Percentiles rank a stretch among this genome's conserved stretches.
Conservation (phyloP, 1,140 invertebrate genomes). For the Globodera rostochiensis region DNA sequence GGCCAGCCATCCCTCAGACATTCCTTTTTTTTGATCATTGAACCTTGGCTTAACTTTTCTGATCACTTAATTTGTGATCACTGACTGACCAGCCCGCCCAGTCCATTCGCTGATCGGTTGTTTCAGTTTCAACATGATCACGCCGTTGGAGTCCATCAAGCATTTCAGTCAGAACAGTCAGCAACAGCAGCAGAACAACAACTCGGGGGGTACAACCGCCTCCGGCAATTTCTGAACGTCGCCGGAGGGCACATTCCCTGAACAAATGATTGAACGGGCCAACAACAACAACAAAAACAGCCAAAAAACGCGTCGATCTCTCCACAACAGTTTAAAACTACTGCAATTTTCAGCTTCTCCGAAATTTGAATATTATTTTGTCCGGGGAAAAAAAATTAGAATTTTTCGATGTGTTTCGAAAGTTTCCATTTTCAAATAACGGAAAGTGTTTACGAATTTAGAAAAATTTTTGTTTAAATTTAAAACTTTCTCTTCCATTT, state of each 20-base stretch:
- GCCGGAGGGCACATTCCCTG: neutral
- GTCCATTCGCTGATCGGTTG: neutral
- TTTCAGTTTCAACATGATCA: conserved; percentile 65
- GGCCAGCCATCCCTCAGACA: too few relatives aligned
- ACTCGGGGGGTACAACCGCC: conserved; percentile 40
- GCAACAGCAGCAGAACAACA: conserved; percentile 21
- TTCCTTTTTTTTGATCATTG: too few relatives aligned
- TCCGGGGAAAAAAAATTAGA: neutral
- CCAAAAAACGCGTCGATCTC: neutral
- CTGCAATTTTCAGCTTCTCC: neutral
- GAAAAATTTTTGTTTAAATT: neutral
- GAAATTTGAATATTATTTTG: neutral
- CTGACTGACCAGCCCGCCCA: neutral
- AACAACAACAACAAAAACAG: neutral
- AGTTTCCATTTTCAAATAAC: too few relatives aligned
- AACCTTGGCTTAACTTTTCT: too few relatives aligned
- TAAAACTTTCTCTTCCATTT: neutral
- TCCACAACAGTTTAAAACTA: neutral
- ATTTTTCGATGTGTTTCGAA: too few relatives aligned
- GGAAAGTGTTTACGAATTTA: too few relatives aligned
- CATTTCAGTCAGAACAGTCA: conserved; percentile 52
- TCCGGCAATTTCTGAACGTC: conserved; percentile 32
- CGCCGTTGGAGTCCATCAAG: conserved; percentile 63
- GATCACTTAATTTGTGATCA: neutral
- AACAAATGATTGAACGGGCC: neutral